Percentiles rank a stretch among this genome's conserved stretches.
phyloP scores from a whole-genome alignment of 2,797 vertebrate species.

The Trachops cirrhosus region DNA sequence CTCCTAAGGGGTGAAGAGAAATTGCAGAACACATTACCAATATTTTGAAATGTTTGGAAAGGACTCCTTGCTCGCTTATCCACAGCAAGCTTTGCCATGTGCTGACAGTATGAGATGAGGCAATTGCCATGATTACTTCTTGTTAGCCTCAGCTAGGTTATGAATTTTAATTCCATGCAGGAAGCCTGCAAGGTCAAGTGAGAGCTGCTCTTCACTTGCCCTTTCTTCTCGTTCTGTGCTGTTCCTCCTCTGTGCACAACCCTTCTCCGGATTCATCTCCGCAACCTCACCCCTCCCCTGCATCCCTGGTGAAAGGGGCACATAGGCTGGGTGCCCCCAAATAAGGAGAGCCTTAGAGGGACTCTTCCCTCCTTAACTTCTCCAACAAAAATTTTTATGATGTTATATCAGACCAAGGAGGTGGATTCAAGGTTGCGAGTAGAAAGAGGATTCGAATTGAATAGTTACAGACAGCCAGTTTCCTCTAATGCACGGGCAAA shows the following conservation, averaged over 20 bases:
- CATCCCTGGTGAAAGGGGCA: not conserved
- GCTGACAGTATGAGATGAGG: not conserved
- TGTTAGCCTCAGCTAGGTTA: not conserved
- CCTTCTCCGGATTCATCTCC: not conserved
- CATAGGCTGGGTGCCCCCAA: not conserved
- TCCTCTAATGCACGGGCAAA: not conserved
- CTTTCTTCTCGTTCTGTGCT: not conserved
- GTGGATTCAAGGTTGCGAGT: not conserved
- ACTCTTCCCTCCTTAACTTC: not conserved
- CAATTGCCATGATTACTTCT: not conserved
- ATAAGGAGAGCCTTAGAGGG: not conserved
- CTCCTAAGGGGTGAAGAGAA: not conserved
- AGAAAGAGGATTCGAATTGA: not conserved
- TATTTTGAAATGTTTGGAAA: slow-evolving; percentile 1
- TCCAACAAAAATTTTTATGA: not conserved
- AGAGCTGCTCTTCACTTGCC: not conserved
- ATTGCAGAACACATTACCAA: not conserved
- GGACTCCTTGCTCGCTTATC: not conserved
- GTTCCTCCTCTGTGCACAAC: not conserved
- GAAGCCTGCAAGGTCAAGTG: not conserved
- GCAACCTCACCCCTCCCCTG: no score
- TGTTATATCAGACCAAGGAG: not conserved
- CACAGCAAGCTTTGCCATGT: not conserved
- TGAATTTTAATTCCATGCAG: not conserved
- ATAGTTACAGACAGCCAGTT: not conserved